Conservation (phyloP, 2,797 vertebrate species). For the Galaxias olidus region DNA sequence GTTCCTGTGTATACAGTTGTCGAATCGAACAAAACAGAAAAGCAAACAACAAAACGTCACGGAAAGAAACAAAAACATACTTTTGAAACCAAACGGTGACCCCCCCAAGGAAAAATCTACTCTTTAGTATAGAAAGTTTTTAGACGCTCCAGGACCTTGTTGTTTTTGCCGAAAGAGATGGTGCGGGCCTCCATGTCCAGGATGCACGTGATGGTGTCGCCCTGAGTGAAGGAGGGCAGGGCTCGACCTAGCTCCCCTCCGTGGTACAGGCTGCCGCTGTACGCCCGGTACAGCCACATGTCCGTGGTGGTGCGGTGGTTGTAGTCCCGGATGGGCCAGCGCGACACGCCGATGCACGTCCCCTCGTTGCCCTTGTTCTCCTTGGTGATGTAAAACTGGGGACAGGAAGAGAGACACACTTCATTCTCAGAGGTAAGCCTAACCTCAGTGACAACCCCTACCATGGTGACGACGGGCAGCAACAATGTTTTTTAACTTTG, state of each 20-base stretch:
- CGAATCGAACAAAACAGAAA: background rate
- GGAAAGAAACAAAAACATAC: too few species aligned
- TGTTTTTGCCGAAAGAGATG: conserved; percentile 82
- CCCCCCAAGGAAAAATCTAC: too few species aligned
- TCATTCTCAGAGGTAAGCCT: background rate
- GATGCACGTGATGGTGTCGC: conserved; percentile 82
- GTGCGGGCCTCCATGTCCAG: conserved; percentile 84
- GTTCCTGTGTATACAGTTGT: conserved; percentile 62
- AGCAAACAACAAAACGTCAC: background rate
- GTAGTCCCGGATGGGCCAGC: conserved; percentile 81
- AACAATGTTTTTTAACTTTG: too few species aligned
- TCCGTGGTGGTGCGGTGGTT: conserved; percentile 84
- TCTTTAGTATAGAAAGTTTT: too few species aligned
- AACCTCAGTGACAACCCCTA: too few species aligned
- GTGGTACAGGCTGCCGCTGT: conserved; percentile 83
- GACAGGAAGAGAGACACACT: background rate
- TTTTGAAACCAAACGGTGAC: too few species aligned
- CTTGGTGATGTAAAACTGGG: conserved; percentile 80
- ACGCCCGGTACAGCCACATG: conserved; percentile 85
- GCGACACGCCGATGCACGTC: conserved; percentile 79
- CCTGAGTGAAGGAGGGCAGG: conserved; percentile 81
- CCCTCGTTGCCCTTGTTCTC: conserved; percentile 84
- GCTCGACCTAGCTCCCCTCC: conserved; percentile 78
- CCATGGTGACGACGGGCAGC: too few species aligned
- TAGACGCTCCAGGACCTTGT: conserved; percentile 63